These are phyloP conservation scores for Deladenus siricidicola DNA, from an alignment of 2,888 invertebrate genomes.

Conservation along the genomic window DNA sequence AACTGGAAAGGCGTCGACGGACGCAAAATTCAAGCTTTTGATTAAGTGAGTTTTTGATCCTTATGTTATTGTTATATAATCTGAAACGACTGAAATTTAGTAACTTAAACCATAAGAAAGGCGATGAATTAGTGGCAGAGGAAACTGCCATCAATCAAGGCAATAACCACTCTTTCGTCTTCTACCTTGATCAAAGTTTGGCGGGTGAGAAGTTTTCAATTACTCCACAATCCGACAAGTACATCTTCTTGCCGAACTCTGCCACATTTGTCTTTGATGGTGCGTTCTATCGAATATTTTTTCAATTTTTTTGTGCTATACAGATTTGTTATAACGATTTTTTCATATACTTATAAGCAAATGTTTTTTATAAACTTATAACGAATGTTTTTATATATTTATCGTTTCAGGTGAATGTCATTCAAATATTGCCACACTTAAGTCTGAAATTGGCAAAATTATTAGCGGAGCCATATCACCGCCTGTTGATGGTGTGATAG, in stretches of 20 bases:
- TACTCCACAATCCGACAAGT: constrained; percentile 27
- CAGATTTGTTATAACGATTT: no score
- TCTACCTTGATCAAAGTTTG: background rate
- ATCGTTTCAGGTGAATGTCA: constrained; percentile 26
- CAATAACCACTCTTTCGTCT: constrained; percentile 5
- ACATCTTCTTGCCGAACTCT: constrained; percentile 39
- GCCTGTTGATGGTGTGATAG: constrained; percentile 55
- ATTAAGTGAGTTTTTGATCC: background rate
- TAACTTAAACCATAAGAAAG: background rate
- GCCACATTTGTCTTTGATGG: constrained; percentile 29
- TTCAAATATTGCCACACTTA: constrained; percentile 55
- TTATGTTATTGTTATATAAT: background rate
- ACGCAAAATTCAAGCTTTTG: background rate
- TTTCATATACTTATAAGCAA: background rate
- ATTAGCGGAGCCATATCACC: constrained; percentile 64
- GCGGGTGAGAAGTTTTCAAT: constrained; percentile 12
- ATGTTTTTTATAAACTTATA: background rate
- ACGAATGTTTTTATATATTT: no score
- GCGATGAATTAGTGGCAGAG: background rate
- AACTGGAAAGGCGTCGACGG: background rate
- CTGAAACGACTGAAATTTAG: background rate
- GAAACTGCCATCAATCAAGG: background rate
- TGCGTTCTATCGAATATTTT: background rate
- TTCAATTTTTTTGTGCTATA: background rate
- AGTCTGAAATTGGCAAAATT: constrained; percentile 65